Percentiles rank a stretch among this genome's conserved stretches.
Conservation (phyloP, 2,888 invertebrate genomes). For the Ceraclea dissimilis region DNA sequence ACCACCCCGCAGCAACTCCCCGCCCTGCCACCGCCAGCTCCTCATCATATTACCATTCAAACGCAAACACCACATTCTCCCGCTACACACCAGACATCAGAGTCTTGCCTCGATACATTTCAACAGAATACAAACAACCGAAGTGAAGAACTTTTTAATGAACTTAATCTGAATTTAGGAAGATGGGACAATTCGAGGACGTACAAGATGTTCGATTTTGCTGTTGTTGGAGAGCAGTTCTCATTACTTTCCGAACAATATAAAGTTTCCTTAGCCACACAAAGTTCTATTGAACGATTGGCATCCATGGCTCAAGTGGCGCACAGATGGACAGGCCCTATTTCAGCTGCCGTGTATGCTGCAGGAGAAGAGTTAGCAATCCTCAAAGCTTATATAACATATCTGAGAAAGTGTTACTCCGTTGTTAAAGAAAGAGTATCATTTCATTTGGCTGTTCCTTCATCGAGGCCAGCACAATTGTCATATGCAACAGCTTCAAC, state of each 20-base stretch:
- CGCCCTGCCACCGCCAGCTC: slow-evolving; percentile 23
- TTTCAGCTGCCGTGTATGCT: slow-evolving; percentile 75
- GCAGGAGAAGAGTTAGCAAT: slow-evolving; percentile 71
- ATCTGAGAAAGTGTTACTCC: slow-evolving; percentile 66
- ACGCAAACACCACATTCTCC: slow-evolving; percentile 20
- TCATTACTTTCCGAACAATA: slow-evolving; percentile 50
- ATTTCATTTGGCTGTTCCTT: slow-evolving; percentile 68
- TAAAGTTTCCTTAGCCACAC: slow-evolving; percentile 71
- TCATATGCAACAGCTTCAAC: slow-evolving; percentile 52
- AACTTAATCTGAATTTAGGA: slow-evolving; percentile 57
- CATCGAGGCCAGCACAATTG: slow-evolving; percentile 52
- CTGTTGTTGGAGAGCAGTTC: slow-evolving; percentile 60
- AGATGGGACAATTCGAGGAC: slow-evolving; percentile 66
- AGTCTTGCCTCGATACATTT: slow-evolving; percentile 20
- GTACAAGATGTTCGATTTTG: slow-evolving; percentile 68
- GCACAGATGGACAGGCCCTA: slow-evolving; percentile 77
- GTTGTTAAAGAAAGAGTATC: slow-evolving; percentile 65
- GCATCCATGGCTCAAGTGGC: slow-evolving; percentile 71
- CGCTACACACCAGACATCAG: slow-evolving; percentile 21
- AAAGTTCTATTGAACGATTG: slow-evolving; percentile 77
- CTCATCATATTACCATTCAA: slow-evolving; percentile 25
- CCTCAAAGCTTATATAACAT: slow-evolving; percentile 65
- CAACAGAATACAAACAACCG: slow-evolving; percentile 25
- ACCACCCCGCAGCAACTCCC: slow-evolving; percentile 25
- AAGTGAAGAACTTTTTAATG: slow-evolving; percentile 35